phyloP scores from a whole-genome alignment of 2,888 invertebrate genomes.

The Schizotus pectinicornis region DNA sequence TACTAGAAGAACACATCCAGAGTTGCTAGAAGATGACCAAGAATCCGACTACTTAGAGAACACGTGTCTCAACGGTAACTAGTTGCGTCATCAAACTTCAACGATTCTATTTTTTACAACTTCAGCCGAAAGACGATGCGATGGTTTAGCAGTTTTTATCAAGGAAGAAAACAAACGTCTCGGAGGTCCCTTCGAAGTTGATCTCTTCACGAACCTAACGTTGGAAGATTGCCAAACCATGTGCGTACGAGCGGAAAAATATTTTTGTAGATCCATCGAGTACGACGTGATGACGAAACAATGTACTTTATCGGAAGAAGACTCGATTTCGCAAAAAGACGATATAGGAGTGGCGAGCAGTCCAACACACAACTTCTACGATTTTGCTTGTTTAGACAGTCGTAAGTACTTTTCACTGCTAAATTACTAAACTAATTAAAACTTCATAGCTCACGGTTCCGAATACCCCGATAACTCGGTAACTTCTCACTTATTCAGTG shows the following conservation, averaged over 20 bases:
- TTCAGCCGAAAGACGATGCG: slow-evolving; percentile 83
- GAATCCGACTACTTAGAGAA: slow-evolving; percentile 91
- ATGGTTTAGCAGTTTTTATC: slow-evolving; percentile 85
- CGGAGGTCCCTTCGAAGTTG: slow-evolving; percentile 87
- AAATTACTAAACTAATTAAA: background rate
- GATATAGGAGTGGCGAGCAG: slow-evolving; percentile 85
- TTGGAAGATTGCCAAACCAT: slow-evolving; percentile 87
- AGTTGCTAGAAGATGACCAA: slow-evolving; percentile 82
- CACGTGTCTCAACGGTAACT: slow-evolving; percentile 83
- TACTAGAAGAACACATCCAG: slow-evolving; percentile 85
- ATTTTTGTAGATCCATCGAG: slow-evolving; percentile 87
- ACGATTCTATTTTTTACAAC: background rate
- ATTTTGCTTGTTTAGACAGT: slow-evolving; percentile 87
- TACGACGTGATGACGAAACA: slow-evolving; percentile 86
- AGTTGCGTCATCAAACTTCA: too few relatives aligned
- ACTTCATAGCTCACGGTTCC: slow-evolving; percentile 78
- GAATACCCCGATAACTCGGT: slow-evolving; percentile 89
- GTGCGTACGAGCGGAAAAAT: slow-evolving; percentile 87
- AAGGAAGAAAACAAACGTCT: slow-evolving; percentile 89
- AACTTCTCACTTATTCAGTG: slow-evolving; percentile 83
- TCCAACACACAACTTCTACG: slow-evolving; percentile 86
- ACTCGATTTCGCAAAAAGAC: slow-evolving; percentile 87
- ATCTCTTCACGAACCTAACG: slow-evolving; percentile 84
- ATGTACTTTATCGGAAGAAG: slow-evolving; percentile 90
- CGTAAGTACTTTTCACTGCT: slow-evolving; percentile 67